phyloP scores from a whole-genome alignment of 2,888 invertebrate genomes.

The Pseudanteris insignis region DNA sequence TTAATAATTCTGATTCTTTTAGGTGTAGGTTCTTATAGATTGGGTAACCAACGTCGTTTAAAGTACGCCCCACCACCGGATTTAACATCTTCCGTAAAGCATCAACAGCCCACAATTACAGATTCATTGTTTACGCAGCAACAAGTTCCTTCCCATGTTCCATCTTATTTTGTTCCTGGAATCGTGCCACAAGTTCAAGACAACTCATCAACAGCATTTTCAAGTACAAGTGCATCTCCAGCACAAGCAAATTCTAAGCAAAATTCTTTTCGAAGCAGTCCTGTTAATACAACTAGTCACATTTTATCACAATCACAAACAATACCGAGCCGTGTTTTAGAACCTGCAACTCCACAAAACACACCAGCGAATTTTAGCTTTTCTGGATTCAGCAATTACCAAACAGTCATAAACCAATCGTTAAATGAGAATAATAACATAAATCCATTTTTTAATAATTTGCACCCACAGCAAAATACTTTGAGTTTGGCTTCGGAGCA shows the following conservation, averaged over 20 bases:
- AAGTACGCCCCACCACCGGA: slow-evolving; percentile 83
- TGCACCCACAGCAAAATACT: background rate
- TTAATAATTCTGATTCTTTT: slow-evolving; percentile 17
- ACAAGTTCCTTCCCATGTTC: slow-evolving; percentile 14
- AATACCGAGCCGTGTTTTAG: slow-evolving; percentile 53
- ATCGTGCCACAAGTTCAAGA: slow-evolving; percentile 14
- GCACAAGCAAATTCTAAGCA: slow-evolving; percentile 48
- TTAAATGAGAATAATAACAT: slow-evolving; percentile 16
- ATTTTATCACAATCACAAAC: slow-evolving; percentile 47
- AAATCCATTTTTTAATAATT: slow-evolving; percentile 17
- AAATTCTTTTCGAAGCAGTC: slow-evolving; percentile 51
- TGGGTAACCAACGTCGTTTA: slow-evolving; percentile 75
- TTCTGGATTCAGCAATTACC: slow-evolving; percentile 49
- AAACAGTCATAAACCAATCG: slow-evolving; percentile 13
- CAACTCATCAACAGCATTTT: slow-evolving; percentile 19
- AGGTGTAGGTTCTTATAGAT: slow-evolving; percentile 69
- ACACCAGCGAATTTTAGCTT: slow-evolving; percentile 59
- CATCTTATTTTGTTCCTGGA: slow-evolving; percentile 34
- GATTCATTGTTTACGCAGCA: slow-evolving; percentile 20
- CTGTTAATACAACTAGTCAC: slow-evolving; percentile 39
- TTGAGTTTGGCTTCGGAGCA: slow-evolving; percentile 17
- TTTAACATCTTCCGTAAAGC: slow-evolving; percentile 60
- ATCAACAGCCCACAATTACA: slow-evolving; percentile 1
- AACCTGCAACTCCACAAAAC: slow-evolving; percentile 61
- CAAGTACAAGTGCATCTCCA: slow-evolving; percentile 42